Conservation (phyloP, 2,113 vertebrate species). For the Ranitomeya variabilis region DNA sequence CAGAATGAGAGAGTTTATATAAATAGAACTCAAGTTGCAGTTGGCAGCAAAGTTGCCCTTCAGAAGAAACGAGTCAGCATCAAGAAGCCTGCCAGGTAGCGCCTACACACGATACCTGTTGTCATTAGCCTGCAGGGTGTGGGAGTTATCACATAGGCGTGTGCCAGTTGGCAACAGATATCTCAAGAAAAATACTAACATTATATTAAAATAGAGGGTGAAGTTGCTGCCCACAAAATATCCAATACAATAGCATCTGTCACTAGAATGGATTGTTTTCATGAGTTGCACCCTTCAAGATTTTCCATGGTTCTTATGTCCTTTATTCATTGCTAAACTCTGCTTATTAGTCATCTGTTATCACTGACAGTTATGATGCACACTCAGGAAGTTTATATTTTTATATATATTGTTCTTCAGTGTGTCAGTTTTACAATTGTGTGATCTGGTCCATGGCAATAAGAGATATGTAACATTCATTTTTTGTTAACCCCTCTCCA, state of each 20-base stretch:
- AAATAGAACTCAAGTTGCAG: conserved; percentile 47
- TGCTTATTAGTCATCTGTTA: conserved; percentile 33
- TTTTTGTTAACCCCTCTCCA: not conserved
- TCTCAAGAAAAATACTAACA: conserved; percentile 45
- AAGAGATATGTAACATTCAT: not conserved
- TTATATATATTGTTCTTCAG: not conserved
- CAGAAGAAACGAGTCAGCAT: conserved; percentile 53
- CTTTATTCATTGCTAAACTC: conserved; percentile 6
- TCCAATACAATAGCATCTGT: conserved; percentile 44
- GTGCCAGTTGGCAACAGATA: conserved; percentile 54
- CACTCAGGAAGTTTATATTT: conserved; percentile 13
- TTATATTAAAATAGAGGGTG: conserved; percentile 51
- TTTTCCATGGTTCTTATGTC: conserved; percentile 6
- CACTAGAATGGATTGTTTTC: conserved; percentile 22
- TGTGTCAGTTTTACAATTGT: not conserved
- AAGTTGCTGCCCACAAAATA: conserved; percentile 44
- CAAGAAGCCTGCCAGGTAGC: conserved; percentile 52
- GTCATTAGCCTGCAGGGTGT: conserved; percentile 57
- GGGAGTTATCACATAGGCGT: conserved; percentile 53
- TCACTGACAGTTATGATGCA: conserved; percentile 20
- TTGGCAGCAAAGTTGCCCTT: conserved; percentile 53
- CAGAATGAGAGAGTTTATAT: conserved; percentile 41
- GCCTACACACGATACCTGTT: conserved; percentile 58
- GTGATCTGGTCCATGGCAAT: not conserved
- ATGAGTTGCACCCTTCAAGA: conserved; percentile 43